These are phyloP conservation scores for Dendrolimus pini DNA, from an alignment of 2,888 invertebrate species.

Conservation along the genomic window DNA sequence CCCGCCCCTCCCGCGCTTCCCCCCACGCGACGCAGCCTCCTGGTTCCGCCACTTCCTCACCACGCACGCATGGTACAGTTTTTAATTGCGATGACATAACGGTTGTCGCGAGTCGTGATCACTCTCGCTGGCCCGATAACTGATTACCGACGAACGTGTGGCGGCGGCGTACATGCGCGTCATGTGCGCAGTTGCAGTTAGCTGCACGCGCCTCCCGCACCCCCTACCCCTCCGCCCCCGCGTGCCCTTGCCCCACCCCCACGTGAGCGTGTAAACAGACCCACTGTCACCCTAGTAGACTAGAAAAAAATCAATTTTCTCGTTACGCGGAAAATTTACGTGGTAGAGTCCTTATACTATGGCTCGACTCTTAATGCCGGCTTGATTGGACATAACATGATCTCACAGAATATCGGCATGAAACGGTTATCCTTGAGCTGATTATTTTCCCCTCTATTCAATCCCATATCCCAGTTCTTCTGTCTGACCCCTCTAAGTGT, in stretches of 20 bases:
- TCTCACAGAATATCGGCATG: too few relatives aligned
- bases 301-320: too few relatives aligned
- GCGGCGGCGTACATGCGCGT: constrained; percentile 43
- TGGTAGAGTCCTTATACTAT: too few relatives aligned
- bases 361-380: too few relatives aligned
- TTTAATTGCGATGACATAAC: constrained; percentile 54
- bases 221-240: not conserved
- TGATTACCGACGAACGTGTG: constrained; percentile 50
- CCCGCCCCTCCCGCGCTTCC: constrained; percentile 13
- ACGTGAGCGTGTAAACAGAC: too few relatives aligned
- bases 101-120: constrained; percentile 38
- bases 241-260: constrained; percentile 1
- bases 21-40: constrained; percentile 14
- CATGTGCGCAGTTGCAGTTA: constrained; percentile 28
- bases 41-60: constrained; percentile 21
- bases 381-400: too few relatives aligned
- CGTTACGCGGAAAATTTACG: too few relatives aligned
- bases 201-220: constrained; percentile 6
- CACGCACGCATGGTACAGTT: constrained; percentile 30
- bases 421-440: too few relatives aligned
- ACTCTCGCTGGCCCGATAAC: constrained; percentile 46
- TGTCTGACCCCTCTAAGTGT: too few relatives aligned
- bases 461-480: too few relatives aligned
- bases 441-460: too few relatives aligned
- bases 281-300: too few relatives aligned